These are phyloP conservation scores for Thomomys bottae DNA, from an alignment of 2,113 vertebrate genomes.

Conservation along the genomic window DNA sequence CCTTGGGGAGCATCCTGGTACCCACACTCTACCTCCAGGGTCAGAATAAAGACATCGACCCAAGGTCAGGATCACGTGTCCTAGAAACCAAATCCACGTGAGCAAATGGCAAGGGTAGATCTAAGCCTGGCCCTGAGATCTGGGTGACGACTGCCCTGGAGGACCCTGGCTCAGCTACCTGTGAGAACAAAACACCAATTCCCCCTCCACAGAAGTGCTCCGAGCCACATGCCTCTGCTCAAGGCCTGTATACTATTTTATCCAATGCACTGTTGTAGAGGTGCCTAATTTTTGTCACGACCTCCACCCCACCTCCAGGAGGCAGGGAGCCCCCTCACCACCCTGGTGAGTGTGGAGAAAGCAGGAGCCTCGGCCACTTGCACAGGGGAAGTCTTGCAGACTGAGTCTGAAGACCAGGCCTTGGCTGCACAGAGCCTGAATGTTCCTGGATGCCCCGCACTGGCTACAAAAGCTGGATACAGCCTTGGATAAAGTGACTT, in stretches of 20 bases:
- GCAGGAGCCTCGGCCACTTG: background rate
- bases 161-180: rapidly evolving
- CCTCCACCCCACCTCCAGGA: background rate
- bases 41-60: background rate
- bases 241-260: rapidly evolving
- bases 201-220: rapidly evolving
- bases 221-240: background rate
- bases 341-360: rapidly evolving
- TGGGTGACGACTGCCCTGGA: background rate
- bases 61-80: background rate
- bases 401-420: background rate
- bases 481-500: background rate
- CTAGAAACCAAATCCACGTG: background rate
- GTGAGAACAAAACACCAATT: background rate
- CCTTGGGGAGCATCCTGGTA: background rate
- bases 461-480: background rate
- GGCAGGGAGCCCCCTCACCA: rapidly evolving
- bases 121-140: no score
- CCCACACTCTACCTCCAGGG: no score
- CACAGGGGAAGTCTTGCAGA: background rate
- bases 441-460: background rate
- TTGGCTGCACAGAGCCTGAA: background rate
- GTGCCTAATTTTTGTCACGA: background rate
- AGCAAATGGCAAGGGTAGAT: no score
- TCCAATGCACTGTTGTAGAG: background rate